Base-by-base conservation (phyloP, 2,797 vertebrate genomes). In the Macrochelys suwanniensis region DNA sequence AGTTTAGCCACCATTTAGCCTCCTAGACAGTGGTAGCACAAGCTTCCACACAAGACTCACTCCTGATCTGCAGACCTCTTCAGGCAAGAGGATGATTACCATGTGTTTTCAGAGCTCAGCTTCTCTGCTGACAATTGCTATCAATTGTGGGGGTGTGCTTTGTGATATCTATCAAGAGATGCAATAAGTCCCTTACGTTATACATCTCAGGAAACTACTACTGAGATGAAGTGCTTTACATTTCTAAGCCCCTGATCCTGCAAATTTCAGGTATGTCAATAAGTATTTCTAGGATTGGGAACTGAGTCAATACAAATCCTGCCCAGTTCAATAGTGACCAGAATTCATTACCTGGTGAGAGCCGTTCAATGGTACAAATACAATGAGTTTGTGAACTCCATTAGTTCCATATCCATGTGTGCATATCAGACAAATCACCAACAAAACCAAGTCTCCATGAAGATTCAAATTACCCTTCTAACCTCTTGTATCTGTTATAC, bases 251-350 rank as follows among this genome's bases (percentile, higher is more conserved):
- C 9, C 28, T 16, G 11, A 42, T 74, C 37, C 37, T 42, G n/a
- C 19, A 42, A 78, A 31, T 15, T 83, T 85, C 17, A 77, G 25
- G 59, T 1, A 47, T 51, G 21, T 2, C 47, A 56, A 4, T 33
- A 4, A 28, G n/a, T 45, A 3, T 2, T 8, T n/a, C 7, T 12
- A 45, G n/a, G 21, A 42, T 74, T 21, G n/a, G 6, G 2, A 4
- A 23, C 3, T 16, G 1, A 6, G 6, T 0, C n/a, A 5, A 1
- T 11, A 11, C 1, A 54, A 6, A 0, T 37, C 1, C 82, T 33
- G 2, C 1, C 28, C 26, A 4, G 2, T 53, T 3, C 17, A 4
- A 21, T 31, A 7, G 23, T 2, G 7, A 0, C 85, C 45, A 25
- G 1, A 7, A 1, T 0, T 65, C 16, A 65, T 65, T 33, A 65